Percentiles rank a stretch among this genome's conserved stretches.
phyloP scores from a whole-genome alignment of 1,140 invertebrate genomes.

The Onthophagus taurus region DNA sequence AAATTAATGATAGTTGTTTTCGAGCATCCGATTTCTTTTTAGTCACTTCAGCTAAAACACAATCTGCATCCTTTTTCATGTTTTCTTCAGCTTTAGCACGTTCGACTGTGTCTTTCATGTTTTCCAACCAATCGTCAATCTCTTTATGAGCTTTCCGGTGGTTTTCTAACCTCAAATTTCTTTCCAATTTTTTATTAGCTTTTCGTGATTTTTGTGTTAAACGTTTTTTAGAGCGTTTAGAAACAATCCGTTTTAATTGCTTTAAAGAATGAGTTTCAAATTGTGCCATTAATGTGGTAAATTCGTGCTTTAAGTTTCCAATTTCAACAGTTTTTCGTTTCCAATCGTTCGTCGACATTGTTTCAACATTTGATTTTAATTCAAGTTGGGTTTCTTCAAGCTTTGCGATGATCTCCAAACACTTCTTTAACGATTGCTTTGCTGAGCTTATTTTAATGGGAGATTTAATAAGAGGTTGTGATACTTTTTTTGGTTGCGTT shows the following conservation, averaged over 20 bases:
- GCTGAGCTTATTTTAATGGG: constrained; percentile 22
- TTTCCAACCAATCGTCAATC: constrained; percentile 51
- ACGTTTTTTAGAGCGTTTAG: constrained; percentile 47
- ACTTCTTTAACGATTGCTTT: constrained; percentile 26
- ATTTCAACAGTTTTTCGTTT: constrained; percentile 38
- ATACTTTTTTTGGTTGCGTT: background rate
- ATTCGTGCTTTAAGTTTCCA: constrained; percentile 39
- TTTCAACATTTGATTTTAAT: constrained; percentile 38
- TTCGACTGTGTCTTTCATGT: constrained; percentile 50
- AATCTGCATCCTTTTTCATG: constrained; percentile 57
- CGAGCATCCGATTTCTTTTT: constrained; percentile 58
- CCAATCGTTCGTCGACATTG: constrained; percentile 45
- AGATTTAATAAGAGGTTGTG: constrained; percentile 8
- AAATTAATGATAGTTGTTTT: constrained; percentile 50
- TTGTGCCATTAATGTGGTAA: constrained; percentile 36
- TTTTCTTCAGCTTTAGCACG: constrained; percentile 52
- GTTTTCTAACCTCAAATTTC: constrained; percentile 39
- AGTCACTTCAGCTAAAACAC: constrained; percentile 55
- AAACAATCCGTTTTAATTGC: constrained; percentile 39
- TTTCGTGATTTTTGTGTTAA: constrained; percentile 41
- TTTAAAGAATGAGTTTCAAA: constrained; percentile 39
- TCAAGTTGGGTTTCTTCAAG: constrained; percentile 38
- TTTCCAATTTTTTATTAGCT: constrained; percentile 36
- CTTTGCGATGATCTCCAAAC: constrained; percentile 31
- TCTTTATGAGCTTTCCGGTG: constrained; percentile 42